These are phyloP conservation scores for Sebastiscus tertius DNA, from an alignment of 2,797 vertebrate genomes.

Conservation along the genomic window DNA sequence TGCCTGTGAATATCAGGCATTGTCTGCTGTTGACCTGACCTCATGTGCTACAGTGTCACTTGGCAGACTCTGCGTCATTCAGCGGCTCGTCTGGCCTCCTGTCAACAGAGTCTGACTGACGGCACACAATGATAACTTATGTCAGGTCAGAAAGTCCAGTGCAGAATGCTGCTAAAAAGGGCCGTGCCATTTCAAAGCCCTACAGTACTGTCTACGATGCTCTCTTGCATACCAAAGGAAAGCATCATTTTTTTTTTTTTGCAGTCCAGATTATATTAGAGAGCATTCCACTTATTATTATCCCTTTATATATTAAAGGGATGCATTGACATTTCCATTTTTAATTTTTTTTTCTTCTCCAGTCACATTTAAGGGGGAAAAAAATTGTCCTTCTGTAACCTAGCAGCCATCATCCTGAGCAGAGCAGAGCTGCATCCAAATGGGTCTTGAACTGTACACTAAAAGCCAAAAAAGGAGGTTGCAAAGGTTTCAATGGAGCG, in stretches of 20 bases:
- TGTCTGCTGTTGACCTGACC: background rate
- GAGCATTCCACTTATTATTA: background rate
- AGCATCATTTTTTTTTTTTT: background rate
- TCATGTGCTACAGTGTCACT: constrained; percentile 6
- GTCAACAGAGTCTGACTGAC: constrained; percentile 55
- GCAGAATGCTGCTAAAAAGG: background rate
- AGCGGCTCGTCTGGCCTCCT: constrained; percentile 33
- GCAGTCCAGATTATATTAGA: background rate
- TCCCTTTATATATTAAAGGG: constrained; percentile 20
- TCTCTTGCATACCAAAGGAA: background rate
- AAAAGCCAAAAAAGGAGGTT: constrained; percentile 10
- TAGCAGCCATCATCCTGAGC: constrained; percentile 30
- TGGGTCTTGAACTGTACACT: background rate
- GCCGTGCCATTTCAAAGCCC: background rate
- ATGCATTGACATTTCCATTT: background rate
- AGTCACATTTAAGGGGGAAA: constrained; percentile 15
- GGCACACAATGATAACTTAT: background rate
- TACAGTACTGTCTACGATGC: background rate
- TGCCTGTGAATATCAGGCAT: constrained; percentile 12
- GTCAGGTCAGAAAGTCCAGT: background rate
- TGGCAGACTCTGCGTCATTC: constrained; percentile 65
- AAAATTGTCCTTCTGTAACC: constrained; percentile 27
- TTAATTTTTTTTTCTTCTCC: background rate
- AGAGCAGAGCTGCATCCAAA: constrained; percentile 35
- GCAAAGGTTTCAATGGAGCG: background rate